Percentiles rank a stretch among this genome's conserved stretches.
These are phyloP conservation scores for Sigmodon hispidus DNA, from an alignment of 2,113 vertebrate genomes.

Conservation along the genomic window DNA sequence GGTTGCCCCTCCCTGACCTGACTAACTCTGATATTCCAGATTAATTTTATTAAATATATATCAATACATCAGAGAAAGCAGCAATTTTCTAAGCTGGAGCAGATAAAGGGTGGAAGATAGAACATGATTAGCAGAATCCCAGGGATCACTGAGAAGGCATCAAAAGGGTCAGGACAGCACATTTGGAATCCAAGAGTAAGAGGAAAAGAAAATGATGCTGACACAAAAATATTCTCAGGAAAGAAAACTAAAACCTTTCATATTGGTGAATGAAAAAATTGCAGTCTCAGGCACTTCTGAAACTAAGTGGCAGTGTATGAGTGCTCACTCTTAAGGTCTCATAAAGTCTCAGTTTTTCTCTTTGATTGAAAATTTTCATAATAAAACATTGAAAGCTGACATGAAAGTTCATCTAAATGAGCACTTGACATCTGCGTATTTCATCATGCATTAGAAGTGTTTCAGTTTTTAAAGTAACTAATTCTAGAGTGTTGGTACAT, in stretches of 20 bases:
- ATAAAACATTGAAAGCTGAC: background rate
- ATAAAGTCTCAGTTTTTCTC: background rate
- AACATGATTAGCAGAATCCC: background rate
- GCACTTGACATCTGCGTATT: background rate
- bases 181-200: background rate
- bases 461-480: background rate
- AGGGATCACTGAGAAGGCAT: background rate
- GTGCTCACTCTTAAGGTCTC: background rate
- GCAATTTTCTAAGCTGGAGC: background rate
- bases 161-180: background rate
- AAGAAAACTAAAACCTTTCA: background rate
- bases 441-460: background rate
- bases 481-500: background rate
- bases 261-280: constrained; percentile 2
- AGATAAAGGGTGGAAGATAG: background rate
- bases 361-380: background rate
- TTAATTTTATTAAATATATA: too few relatives aligned
- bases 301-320: background rate
- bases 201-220: background rate
- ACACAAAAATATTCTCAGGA: background rate
- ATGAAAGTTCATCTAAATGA: constrained; percentile 19
- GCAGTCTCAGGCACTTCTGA: background rate
- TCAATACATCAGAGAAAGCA: background rate
- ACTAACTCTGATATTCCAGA: too few relatives aligned
- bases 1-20: too few relatives aligned